Evolutionary conservation across 2,888 invertebrate genomes (phyloP).

Genomic region (Isoperla grammatica): DNA sequence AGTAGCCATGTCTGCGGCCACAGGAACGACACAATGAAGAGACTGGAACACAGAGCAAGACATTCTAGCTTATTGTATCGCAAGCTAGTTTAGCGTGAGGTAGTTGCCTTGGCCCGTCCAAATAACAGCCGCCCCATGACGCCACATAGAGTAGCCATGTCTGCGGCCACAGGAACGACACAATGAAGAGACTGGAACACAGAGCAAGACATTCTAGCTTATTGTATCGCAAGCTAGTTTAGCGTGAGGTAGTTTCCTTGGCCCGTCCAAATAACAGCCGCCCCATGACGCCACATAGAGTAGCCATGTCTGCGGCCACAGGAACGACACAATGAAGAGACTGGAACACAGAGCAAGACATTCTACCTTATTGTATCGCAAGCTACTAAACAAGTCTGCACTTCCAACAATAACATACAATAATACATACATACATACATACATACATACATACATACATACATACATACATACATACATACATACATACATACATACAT

Average conservation of each 20-base stretch:
- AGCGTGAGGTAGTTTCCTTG: conserved; percentile 89
- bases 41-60: conserved; percentile 61
- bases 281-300: conserved; percentile 84
- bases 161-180: conserved; percentile 77
- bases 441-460: too few species aligned
- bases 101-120: conserved; percentile 97
- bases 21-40: conserved; percentile 86
- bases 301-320: conserved; percentile 75
- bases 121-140: conserved; percentile 87
- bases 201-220: too few species aligned
- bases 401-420: not conserved
- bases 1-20: conserved; percentile 77
- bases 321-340: conserved; percentile 82
- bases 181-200: conserved; percentile 76
- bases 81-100: conserved; percentile 86
- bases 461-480: too few species aligned
- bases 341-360: too few species aligned
- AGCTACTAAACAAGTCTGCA: not conserved
- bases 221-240: too few species aligned
- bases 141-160: conserved; percentile 79
- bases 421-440: not conserved
- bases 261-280: conserved; percentile 93
- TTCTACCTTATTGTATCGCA: too few species aligned
- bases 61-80: too few species aligned
- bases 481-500: too few species aligned